Percentiles rank a stretch among this genome's conserved stretches.
phyloP scores from a whole-genome alignment of 2,113 vertebrate genomes.

The Macrotus californicus region DNA sequence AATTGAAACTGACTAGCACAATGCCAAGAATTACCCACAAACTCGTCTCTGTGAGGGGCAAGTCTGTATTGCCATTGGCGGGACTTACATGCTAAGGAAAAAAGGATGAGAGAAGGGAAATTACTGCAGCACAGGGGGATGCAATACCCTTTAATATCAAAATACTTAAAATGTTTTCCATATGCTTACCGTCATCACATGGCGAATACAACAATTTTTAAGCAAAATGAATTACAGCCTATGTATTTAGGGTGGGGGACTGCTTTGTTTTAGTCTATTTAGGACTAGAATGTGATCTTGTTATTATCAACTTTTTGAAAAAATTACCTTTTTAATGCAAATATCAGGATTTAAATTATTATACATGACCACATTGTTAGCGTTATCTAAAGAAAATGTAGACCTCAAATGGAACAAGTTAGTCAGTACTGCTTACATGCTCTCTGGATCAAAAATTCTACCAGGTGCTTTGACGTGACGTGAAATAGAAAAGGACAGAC shows the following conservation, averaged over 20 bases:
- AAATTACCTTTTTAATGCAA: not conserved
- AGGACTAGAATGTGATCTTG: not conserved
- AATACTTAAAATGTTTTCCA: not conserved
- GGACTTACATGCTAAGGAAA: not conserved
- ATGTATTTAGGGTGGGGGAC: not conserved
- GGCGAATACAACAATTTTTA: not conserved
- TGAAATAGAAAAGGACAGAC: not conserved
- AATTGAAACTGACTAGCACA: conserved; percentile 28
- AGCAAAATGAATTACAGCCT: not conserved
- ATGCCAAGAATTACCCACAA: conserved; percentile 40
- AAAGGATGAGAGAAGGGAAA: not conserved
- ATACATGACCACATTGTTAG: not conserved
- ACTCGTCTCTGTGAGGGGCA: not conserved
- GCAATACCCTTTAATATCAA: not conserved
- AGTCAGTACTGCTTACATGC: not conserved
- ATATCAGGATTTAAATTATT: not conserved
- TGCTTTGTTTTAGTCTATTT: not conserved
- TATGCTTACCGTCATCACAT: not conserved
- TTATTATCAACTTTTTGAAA: not conserved
- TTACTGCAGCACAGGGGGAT: not conserved
- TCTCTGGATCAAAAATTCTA: not conserved
- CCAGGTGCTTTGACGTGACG: not conserved
- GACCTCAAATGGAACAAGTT: not conserved
- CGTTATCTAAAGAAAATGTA: conserved; percentile 8
- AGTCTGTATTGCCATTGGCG: not conserved